phyloP scores from a whole-genome alignment of 2,797 vertebrate genomes.

The Huso huso region DNA sequence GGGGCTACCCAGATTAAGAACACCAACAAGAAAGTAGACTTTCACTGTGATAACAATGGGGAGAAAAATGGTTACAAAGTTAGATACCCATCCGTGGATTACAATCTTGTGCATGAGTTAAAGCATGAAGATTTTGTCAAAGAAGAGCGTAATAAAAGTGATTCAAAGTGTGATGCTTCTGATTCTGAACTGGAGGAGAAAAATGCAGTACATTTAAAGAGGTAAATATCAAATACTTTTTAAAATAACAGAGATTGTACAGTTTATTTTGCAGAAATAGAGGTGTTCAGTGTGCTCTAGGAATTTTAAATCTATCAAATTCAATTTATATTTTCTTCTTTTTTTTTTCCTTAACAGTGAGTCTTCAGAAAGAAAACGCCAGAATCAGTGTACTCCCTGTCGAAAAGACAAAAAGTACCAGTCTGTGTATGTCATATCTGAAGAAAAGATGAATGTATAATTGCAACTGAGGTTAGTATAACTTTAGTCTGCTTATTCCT shows the following conservation, averaged over 20 bases:
- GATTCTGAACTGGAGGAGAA: slow-evolving; percentile 71
- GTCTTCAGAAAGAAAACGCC: slow-evolving; percentile 68
- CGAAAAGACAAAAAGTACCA: slow-evolving; percentile 90
- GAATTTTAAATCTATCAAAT: slow-evolving; percentile 8
- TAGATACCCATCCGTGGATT: slow-evolving; percentile 84
- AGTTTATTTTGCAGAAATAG: too few relatives aligned
- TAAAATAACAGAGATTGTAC: background rate
- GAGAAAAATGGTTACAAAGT: slow-evolving; percentile 84
- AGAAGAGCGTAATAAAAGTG: slow-evolving; percentile 59
- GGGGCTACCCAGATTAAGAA: slow-evolving; percentile 86
- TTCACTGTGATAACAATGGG: slow-evolving; percentile 68
- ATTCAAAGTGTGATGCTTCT: slow-evolving; percentile 70
- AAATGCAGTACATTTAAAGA: slow-evolving; percentile 69
- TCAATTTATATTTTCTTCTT: slow-evolving; percentile 18
- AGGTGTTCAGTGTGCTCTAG: background rate
- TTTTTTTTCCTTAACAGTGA: slow-evolving; percentile 57
- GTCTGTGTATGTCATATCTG: slow-evolving; percentile 94
- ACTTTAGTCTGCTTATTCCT: too few relatives aligned
- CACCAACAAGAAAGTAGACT: slow-evolving; percentile 94
- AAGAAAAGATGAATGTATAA: slow-evolving; percentile 95
- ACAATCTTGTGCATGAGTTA: slow-evolving; percentile 89
- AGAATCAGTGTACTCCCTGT: slow-evolving; percentile 66
- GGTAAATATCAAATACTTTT: slow-evolving; percentile 51
- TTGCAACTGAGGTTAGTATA: slow-evolving; percentile 86
- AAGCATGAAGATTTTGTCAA: slow-evolving; percentile 68